Evolutionary conservation across 2,113 vertebrate genomes (phyloP), one percentile per base, ranked within the genome.

Genomic region (Azemiops feae): DNA sequence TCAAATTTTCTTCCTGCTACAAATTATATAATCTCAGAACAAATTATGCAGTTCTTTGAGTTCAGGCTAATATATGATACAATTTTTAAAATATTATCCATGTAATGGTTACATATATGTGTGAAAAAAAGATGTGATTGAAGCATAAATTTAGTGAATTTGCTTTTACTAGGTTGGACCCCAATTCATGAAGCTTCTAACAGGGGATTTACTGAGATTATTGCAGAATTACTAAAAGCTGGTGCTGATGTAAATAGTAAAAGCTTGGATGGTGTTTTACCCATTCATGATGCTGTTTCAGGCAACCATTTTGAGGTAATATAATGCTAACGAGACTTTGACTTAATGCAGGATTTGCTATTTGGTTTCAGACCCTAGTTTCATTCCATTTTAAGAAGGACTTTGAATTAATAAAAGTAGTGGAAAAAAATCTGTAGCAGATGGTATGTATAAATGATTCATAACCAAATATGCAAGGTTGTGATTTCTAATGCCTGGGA

Each of bases 101-200:
- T 53, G 22, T 81, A 54, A 91, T 52, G 14, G 34, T 81, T 54
- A 39, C 69, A 25, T 91, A 52, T 74, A 18, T 45, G 12, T 90
- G 30, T 90, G 58, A 53, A 50, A 47, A 50, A n/a, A 91, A 25
- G 5, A 23, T 50, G 39, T 81, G 9, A 43, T 12, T 5, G 20
- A 54, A 39, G 5, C 20, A 92, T 11, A 89, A 55, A 39, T 55
- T 39, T 54, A 43, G 25, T 89, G 47, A 91, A 55, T 85, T 93
- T 95, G 52, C 11, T 93, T 94, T 96, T 96, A 11, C 91, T 97
- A 99, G 99, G 98, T 89, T 98, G 98, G 98, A 98, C 98, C 20
- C 97, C 99, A 91, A 97, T 99, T 94, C 98, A 99, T 91, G 98
- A 99, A 93, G 98, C 98, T 57, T 96, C 96, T 52, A 92, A 0